A percentile compares a stretch with the other conserved stretches of the same genome.
Conservation (phyloP, 2,797 vertebrate species). For the Thaleichthys pacificus region DNA sequence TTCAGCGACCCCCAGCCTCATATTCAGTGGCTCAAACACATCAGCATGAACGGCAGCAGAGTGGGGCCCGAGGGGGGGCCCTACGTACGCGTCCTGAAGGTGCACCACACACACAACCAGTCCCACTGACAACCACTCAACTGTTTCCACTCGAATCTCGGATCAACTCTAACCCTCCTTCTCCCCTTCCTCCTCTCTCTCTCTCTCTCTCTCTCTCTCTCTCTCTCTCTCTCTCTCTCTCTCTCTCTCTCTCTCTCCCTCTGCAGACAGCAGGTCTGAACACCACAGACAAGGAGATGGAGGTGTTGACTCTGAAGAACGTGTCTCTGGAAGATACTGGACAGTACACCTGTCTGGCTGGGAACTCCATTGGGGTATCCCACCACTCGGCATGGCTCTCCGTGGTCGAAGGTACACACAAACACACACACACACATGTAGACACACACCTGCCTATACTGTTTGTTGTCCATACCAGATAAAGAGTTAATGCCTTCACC, state of each 20-base stretch:
- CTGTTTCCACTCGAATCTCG: not conserved
- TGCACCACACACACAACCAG: conserved; percentile 43
- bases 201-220: not conserved
- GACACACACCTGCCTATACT: no score
- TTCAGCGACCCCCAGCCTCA: conserved; percentile 91
- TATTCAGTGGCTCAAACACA: conserved; percentile 92
- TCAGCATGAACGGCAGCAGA: conserved; percentile 85
- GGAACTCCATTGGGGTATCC: conserved; percentile 89
- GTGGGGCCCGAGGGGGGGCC: conserved; percentile 81
- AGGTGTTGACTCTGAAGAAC: conserved; percentile 88
- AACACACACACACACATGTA: conserved; percentile 2
- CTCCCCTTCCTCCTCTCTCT: no score
- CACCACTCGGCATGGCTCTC: conserved; percentile 94
- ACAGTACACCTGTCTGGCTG: conserved; percentile 92
- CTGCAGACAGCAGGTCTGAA: conserved; percentile 85
- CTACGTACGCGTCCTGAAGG: conserved; percentile 87
- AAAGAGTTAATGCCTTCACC: not conserved
- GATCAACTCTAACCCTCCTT: not conserved
- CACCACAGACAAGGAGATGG: conserved; percentile 92
- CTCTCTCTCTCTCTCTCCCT: conserved; percentile 38
- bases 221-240: not conserved
- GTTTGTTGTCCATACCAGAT: not conserved
- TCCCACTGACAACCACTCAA: not conserved
- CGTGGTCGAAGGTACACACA: conserved; percentile 86
- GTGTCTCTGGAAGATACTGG: conserved; percentile 86